Percentiles rank a stretch among this genome's conserved stretches.
Evolutionary conservation across 2,113 vertebrate genomes (phyloP).

Genomic region (Phrynocephalus versicolor): DNA sequence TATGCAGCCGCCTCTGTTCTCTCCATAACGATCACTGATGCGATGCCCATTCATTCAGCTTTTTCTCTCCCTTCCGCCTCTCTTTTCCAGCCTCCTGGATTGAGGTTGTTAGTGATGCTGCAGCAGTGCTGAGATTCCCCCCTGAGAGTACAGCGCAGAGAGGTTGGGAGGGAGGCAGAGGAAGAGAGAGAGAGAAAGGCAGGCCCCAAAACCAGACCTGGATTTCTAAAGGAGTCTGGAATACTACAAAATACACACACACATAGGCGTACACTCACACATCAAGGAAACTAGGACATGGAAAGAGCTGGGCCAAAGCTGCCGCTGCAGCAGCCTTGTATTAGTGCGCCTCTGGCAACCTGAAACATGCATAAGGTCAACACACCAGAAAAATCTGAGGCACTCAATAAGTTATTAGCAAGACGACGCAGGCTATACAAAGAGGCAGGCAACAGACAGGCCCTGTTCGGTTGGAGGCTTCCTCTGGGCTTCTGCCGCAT

Average conservation of each 20-base stretch:
- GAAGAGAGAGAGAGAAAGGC: slow-evolving; percentile 47
- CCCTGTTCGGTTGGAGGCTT: not conserved
- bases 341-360: slow-evolving; percentile 25
- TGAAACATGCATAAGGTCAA: slow-evolving; percentile 21
- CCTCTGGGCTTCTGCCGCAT: not conserved
- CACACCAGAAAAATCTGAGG: slow-evolving; percentile 29
- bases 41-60: slow-evolving; percentile 72
- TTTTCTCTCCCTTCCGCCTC: slow-evolving; percentile 68
- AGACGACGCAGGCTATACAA: slow-evolving; percentile 15
- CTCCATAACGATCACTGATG: slow-evolving; percentile 54
- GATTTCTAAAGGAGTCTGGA: slow-evolving; percentile 65
- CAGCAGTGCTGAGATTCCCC: slow-evolving; percentile 70
- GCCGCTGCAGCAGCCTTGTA: not conserved
- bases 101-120: slow-evolving; percentile 70
- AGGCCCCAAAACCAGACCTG: slow-evolving; percentile 73
- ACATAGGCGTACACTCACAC: not conserved
- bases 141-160: slow-evolving; percentile 66
- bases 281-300: slow-evolving; percentile 56
- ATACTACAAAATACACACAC: slow-evolving; percentile 45
- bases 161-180: slow-evolving; percentile 63
- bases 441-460: slow-evolving; percentile 19
- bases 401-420: slow-evolving; percentile 36
- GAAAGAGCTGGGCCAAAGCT: slow-evolving; percentile 36
- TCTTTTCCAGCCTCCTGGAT: slow-evolving; percentile 61
- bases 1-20: slow-evolving; percentile 63